These are phyloP conservation scores for Callinectes sapidus DNA, from an alignment of 2,888 invertebrate species.

Conservation along the genomic window DNA sequence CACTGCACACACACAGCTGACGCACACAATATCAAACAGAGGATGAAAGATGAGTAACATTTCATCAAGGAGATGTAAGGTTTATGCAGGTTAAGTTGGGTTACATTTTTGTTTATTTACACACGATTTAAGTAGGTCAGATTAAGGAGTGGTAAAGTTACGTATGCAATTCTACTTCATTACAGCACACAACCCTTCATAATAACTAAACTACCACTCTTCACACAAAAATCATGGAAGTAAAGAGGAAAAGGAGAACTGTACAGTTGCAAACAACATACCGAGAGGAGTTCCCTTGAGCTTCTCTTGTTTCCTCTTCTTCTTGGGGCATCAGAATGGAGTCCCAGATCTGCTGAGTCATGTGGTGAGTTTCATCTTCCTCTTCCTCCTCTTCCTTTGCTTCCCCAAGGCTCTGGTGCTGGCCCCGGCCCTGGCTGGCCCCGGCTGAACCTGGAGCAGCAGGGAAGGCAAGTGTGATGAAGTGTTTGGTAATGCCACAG, in stretches of 20 bases:
- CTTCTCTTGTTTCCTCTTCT: neutral
- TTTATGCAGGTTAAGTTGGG: too few species aligned
- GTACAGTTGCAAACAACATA: neutral
- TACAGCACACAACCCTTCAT: too few species aligned
- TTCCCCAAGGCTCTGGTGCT: neutral
- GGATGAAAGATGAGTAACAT: neutral
- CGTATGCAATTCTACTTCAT: too few species aligned
- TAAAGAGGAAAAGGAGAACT: neutral
- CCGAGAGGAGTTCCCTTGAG: neutral
- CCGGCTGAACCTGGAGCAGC: neutral
- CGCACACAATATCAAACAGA: neutral
- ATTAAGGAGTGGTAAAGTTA: too few species aligned
- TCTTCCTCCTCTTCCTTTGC: constrained; percentile 48
- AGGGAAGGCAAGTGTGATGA: neutral
- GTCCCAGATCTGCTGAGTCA: constrained; percentile 66
- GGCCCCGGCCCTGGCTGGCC: constrained; percentile 5
- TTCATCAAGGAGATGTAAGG: too few species aligned
- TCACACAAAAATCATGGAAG: neutral
- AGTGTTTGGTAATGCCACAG: neutral
- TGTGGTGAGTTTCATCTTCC: constrained; percentile 62
- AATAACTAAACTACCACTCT: too few species aligned
- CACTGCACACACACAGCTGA: neutral
- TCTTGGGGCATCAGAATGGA: constrained; percentile 42
- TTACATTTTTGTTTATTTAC: neutral
- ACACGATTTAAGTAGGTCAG: neutral